Evolutionary conservation across 1,140 invertebrate species (phyloP), one percentile per base, ranked within the genome.

Genomic region (Cheumatopsyche charites): DNA sequence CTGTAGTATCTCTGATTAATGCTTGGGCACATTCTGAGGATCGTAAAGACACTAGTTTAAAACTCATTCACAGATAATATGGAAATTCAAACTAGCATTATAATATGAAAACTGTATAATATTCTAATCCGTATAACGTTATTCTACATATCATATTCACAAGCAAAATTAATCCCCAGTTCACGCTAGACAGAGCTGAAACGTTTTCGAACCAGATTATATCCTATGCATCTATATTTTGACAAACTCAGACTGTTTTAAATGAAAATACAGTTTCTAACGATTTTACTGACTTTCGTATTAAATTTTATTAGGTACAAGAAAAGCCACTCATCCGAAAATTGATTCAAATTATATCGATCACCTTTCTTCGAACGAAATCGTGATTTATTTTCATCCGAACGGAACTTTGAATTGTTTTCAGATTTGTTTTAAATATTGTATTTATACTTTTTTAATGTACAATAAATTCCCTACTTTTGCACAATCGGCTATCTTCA

Each of bases 331-430:
- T 52, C 15, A 13, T 13, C 9, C 19, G 19, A 15, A 52, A 52
- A 52, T 52, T 17, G 47, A 19, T 52, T 52, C 47, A 52, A 52
- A 52, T 52, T 52, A 52, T n/a, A n/a, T n/a, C n/a, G n/a, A n/a
- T 52, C 47, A 15, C 9, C 47, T 15, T 4, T 36, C 29, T 36
- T 36, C 3, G 29, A 36, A 36, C 9, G 47, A 17, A 17, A 19
- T 52, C 47, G 47, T 52, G 47, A 52, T 19, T 17, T 52, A 7
- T 17, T 15, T 52, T 52, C 19, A 17, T 52, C 47, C n/a, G 15
- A 52, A 52, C 47, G 15, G 47, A 52, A 52, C 47, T 52, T n/a
- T 15, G 47, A 17, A 4, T 52, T 52, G 47, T 52, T 52, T 52
- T 52, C 47, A 52, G 15, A 52, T 52, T 52, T 15, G 47, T 52